Evolutionary conservation across 2,888 invertebrate species (phyloP), one percentile per base, ranked within the genome.

Genomic region (Leucoma salicis): DNA sequence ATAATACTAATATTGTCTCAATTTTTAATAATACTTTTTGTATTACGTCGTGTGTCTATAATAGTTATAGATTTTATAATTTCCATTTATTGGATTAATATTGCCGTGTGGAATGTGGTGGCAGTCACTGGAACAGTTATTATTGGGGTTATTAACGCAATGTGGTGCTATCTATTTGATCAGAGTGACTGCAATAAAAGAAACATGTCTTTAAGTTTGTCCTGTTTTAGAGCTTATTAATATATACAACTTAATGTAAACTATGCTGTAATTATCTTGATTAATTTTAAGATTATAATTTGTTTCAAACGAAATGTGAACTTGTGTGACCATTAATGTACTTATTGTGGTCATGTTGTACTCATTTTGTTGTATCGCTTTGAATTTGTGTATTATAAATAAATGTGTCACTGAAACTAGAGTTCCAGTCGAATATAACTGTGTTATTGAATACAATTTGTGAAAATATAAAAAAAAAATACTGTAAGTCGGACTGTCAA

Each of bases 151-250:
- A 67, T 66, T 69, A 53, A 70, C 66, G 74, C 75, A 73, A 70
- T 62, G 83, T 86, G 88, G 88, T 88, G 88, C 88, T 88, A 88
- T 74, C 80, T 72, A 70, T 75, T 71, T 76, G 80, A 71, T 71
- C 65, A 63, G 74, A 75, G 79, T 82, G 86, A 79, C 82, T 81
- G 85, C 72, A 64, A 63, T 64, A 49, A 71, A 68, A 75, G 75
- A 74, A 83, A 81, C 76, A 68, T 79, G 70, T 81, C 78, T 81
- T 83, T 85, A 70, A 74, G 86, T 85, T 84, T 80, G 80, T 84
- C 83, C 80, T 82, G 74, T 78, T 85, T 83, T 88, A 88, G 88
- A 89, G 88, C 88, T 89, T 87, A 86, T 80, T 87, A 88, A 87
- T 87, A 82, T 84, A 84, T 82, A 82, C 80, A 79, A 78, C 74